Evolutionary conservation across 2,113 vertebrate species (phyloP), one percentile per base, ranked within the genome.

Genomic region (Trematocara nigrifrons): DNA sequence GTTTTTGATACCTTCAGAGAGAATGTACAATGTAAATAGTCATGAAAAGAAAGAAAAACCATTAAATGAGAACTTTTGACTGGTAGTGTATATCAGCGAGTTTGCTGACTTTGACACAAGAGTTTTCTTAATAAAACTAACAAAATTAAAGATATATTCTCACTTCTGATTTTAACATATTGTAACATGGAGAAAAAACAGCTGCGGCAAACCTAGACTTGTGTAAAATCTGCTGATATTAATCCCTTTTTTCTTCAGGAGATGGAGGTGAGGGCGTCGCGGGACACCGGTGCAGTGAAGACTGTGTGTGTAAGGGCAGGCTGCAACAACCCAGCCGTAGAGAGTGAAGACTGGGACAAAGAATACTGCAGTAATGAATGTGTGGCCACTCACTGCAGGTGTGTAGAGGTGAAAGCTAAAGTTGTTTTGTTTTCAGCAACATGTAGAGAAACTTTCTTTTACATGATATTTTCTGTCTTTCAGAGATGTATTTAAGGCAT

Each of bases 311-410:
- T 97, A 64, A 96, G 98, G 15, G 96, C 95, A 1, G 98, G 98
- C 81, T 99, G 97, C 54, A 97, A 96, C 89, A 99, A 99, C 90
- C 95, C 96, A 2, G 97, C 97, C 0, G 93, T 98, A 10, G 95
- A 96, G 82, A 97, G 96, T 86, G 93, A 96, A 10, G 98, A 98
- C 95, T 99, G 98, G 98, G 98, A 98, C 95, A 96, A 95, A 64
- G 97, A 99, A 22, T 98, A 98, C 89, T 99, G 97, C 95, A 98
- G 97, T 95, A 98, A 96, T 18, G 97, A 98, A 86, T 99, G 98
- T 81, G 97, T 98, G 87, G 98, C 97, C 47, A 97, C 95, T 47
- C 98, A 99, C 88, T 98, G 98, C 97, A 97, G 97, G 98, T 98
- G 78, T 31, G 93, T 84, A 20, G 7, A 26, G 2, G 4, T 57